Conservation (phyloP, 2,113 vertebrate species). For the Pantherophis guttatus region DNA sequence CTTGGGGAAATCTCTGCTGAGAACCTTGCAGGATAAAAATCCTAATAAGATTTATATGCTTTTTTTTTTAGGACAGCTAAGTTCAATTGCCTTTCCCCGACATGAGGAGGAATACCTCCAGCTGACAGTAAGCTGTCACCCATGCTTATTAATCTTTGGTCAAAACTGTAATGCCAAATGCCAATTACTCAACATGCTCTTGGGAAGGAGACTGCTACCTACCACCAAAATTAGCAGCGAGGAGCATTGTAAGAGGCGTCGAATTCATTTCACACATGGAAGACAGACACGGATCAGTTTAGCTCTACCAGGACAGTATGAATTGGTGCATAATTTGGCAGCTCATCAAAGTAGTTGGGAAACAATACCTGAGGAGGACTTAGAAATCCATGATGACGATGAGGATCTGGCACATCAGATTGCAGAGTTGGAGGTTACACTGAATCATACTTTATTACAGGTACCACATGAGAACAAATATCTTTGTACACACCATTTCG, state of each 20-base stretch:
- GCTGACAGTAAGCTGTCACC: conserved; percentile 77
- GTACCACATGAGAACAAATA: conserved; percentile 54
- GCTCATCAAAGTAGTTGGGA: conserved; percentile 90
- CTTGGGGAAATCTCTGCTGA: neutral
- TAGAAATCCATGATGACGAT: conserved; percentile 83
- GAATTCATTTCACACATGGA: conserved; percentile 87
- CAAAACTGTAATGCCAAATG: conserved; percentile 88
- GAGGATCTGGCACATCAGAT: conserved; percentile 84
- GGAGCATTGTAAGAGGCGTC: conserved; percentile 80
- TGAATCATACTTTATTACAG: conserved; percentile 88
- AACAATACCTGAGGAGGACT: conserved; percentile 88
- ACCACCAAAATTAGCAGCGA: conserved; percentile 61
- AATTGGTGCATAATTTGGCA: conserved; percentile 87
- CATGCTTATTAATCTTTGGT: conserved; percentile 88
- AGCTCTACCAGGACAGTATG: conserved; percentile 89
- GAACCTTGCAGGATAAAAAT: neutral
- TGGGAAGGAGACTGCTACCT: conserved; percentile 87
- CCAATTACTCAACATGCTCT: conserved; percentile 84
- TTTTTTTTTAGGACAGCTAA: conserved; percentile 75
- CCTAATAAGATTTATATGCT: conserved; percentile 9
- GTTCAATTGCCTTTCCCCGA: conserved; percentile 83
- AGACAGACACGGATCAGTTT: conserved; percentile 82
- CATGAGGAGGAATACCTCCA: conserved; percentile 91
- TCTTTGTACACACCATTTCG: accelerated
- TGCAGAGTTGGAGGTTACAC: conserved; percentile 91